phyloP scores from a whole-genome alignment of 2,113 vertebrate species.

The Aviceda subcristata region DNA sequence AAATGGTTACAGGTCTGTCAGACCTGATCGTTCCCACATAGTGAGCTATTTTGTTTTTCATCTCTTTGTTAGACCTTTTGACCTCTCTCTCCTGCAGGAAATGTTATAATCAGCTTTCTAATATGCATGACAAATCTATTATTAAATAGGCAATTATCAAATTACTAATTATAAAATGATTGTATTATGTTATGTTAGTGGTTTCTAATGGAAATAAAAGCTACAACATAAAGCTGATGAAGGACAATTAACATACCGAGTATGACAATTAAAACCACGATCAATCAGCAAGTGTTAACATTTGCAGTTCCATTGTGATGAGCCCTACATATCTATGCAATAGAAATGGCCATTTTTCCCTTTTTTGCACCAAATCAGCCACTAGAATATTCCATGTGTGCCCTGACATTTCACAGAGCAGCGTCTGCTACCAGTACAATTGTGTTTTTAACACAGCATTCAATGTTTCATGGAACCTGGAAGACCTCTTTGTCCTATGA shows the following conservation, averaged over 20 bases:
- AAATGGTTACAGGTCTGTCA: not conserved
- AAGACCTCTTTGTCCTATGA: not conserved
- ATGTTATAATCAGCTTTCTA: constrained; percentile 3
- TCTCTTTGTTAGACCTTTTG: constrained; percentile 10
- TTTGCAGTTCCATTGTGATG: not conserved
- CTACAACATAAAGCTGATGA: not conserved
- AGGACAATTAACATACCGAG: not conserved
- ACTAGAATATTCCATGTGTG: not conserved
- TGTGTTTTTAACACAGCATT: not conserved
- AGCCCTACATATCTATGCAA: not conserved
- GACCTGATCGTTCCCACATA: not conserved
- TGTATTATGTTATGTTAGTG: not conserved
- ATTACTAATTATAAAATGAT: constrained; percentile 15
- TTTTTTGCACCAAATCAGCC: not conserved
- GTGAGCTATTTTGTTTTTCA: not conserved
- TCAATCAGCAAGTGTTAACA: not conserved
- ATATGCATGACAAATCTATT: not conserved
- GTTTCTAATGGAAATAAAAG: constrained; percentile 31
- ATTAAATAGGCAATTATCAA: constrained; percentile 36
- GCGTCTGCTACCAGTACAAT: not conserved
- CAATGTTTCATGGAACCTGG: not conserved
- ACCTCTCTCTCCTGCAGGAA: not conserved
- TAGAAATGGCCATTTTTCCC: not conserved
- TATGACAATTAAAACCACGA: not conserved
- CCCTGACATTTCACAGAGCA: not conserved